Evolutionary conservation across 1,140 invertebrate species (phyloP).

Genomic region (Zaprionus tsacasi): DNA sequence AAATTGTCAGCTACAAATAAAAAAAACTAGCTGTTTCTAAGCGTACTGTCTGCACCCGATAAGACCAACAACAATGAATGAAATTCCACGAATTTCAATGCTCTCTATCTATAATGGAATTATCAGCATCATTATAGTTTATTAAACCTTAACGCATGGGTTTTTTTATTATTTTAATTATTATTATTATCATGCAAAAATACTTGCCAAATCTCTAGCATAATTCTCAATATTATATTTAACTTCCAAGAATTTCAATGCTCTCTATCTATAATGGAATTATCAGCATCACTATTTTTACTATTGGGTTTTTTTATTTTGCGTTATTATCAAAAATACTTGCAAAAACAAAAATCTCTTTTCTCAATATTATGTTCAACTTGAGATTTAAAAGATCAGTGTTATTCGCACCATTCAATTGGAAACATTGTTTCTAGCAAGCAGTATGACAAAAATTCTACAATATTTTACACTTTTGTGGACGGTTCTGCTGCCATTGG

Average conservation of each 20-base stretch:
- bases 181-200: too few species aligned
- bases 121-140: too few species aligned
- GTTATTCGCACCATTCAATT: not conserved
- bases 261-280: not conserved
- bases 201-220: too few species aligned
- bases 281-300: too few species aligned
- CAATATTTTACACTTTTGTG: not conserved
- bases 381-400: not conserved
- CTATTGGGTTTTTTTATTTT: too few species aligned
- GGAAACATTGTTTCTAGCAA: not conserved
- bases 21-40: not conserved
- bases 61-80: too few species aligned
- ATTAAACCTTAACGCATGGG: too few species aligned
- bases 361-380: not conserved
- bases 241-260: not conserved
- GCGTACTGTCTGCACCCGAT: not conserved
- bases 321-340: too few species aligned
- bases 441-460: not conserved
- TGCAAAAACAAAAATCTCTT: too few species aligned
- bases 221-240: too few species aligned
- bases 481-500: not conserved
- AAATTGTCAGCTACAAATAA: slow-evolving; percentile 60
- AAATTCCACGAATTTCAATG: not conserved
- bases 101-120: not conserved
- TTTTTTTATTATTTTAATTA: too few species aligned